A percentile compares a stretch with the other conserved stretches of the same genome.
These are phyloP conservation scores for Strongylocentrotus purpuratus DNA, from an alignment of 35 echinoderm and acorn worm genomes.

Conservation along the genomic window DNA sequence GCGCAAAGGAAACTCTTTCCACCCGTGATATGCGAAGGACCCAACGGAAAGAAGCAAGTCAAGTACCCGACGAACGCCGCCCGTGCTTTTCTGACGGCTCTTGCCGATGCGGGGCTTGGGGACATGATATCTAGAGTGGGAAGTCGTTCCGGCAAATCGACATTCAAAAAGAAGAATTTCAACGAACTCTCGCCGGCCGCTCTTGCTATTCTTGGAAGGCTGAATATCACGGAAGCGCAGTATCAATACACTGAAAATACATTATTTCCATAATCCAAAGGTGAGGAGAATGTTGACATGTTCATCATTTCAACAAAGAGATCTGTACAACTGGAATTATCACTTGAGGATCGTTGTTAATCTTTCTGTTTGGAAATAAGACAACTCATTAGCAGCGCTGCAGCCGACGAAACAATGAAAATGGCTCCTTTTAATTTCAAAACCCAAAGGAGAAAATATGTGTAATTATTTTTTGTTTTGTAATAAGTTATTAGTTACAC, in stretches of 20 bases:
- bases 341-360: too few relatives aligned
- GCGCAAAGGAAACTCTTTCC: constrained; percentile 40
- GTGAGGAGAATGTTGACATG: too few relatives aligned
- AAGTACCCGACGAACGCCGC: constrained; percentile 30
- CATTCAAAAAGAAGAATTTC: neutral
- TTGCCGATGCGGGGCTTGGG: constrained; percentile 44
- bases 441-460: too few relatives aligned
- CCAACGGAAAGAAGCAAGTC: neutral
- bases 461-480: too few relatives aligned
- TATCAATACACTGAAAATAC: neutral
- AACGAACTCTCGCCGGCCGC: neutral
- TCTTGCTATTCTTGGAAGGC: neutral
- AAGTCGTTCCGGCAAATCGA: neutral
- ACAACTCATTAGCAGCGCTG: too few relatives aligned
- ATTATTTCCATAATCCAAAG: neutral
- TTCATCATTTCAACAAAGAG: too few relatives aligned
- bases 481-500: too few relatives aligned
- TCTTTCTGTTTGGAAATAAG: too few relatives aligned
- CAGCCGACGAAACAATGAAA: too few relatives aligned
- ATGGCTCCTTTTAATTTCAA: too few relatives aligned
- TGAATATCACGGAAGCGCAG: neutral
- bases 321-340: too few relatives aligned
- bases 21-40: neutral
- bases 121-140: constrained; percentile 21
- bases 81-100: constrained; percentile 12